Evolutionary conservation across 1,140 invertebrate genomes (phyloP).

Genomic region (Mactra quadrangularis): DNA sequence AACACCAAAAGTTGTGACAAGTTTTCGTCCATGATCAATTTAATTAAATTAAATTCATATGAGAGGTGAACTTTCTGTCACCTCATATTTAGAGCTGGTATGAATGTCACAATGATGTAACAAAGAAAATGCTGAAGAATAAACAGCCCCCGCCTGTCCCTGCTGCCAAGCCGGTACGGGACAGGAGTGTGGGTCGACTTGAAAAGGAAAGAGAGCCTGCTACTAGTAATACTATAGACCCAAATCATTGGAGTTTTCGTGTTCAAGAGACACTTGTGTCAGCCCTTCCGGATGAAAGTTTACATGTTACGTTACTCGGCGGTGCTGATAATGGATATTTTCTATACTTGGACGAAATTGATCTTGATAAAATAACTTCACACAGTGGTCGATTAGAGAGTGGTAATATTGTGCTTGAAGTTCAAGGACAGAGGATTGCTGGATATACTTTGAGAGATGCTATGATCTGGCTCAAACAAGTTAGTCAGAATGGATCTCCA

Average conservation of each 20-base stretch:
- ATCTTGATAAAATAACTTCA: slow-evolving; percentile 84
- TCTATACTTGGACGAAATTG: slow-evolving; percentile 84
- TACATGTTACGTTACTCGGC: slow-evolving; percentile 83
- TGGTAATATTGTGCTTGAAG: slow-evolving; percentile 86
- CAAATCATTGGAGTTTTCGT: slow-evolving; percentile 80
- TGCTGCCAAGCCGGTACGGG: slow-evolving; percentile 50
- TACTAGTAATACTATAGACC: slow-evolving; percentile 68
- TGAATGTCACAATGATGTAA: slow-evolving; percentile 58
- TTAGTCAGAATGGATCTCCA: slow-evolving; percentile 86
- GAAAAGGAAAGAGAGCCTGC: slow-evolving; percentile 49
- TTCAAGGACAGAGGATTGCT: slow-evolving; percentile 88
- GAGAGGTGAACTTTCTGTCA: background rate
- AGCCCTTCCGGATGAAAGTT: slow-evolving; percentile 78
- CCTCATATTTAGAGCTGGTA: slow-evolving; percentile 7
- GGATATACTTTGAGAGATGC: slow-evolving; percentile 88
- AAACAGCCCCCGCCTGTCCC: slow-evolving; percentile 65
- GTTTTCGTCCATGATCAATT: slow-evolving; percentile 38
- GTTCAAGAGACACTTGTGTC: slow-evolving; percentile 81
- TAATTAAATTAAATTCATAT: slow-evolving; percentile 5
- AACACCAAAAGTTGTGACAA: slow-evolving; percentile 26
- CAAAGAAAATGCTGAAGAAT: slow-evolving; percentile 66
- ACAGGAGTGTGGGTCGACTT: slow-evolving; percentile 57
- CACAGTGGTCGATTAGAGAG: slow-evolving; percentile 81
- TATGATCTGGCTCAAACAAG: slow-evolving; percentile 86
- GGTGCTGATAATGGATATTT: slow-evolving; percentile 87